Conservation (phyloP, 2,888 invertebrate species). For the Gibbula magus region DNA sequence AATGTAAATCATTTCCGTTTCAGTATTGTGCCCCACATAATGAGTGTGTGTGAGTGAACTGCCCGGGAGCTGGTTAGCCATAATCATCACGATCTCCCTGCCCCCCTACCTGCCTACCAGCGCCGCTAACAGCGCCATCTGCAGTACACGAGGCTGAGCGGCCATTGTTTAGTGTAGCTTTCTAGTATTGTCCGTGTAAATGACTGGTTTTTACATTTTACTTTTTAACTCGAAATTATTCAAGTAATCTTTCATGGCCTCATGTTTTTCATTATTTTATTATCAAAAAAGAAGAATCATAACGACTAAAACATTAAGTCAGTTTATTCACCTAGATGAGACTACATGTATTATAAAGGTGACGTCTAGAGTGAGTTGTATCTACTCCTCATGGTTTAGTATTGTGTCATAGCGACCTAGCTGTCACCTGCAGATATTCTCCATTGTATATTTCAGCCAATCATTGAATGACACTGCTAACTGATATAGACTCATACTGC, state of each 20-base stretch:
- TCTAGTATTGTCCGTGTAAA: not conserved
- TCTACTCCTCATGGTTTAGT: no score
- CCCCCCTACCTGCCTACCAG: not conserved
- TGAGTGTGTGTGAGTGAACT: not conserved
- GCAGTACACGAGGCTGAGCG: not conserved
- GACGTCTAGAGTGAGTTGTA: no score
- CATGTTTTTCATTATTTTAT: no score
- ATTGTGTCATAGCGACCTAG: not conserved
- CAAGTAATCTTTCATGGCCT: no score
- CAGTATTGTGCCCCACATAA: conserved; percentile 17
- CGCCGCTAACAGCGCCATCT: not conserved
- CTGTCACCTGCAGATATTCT: not conserved
- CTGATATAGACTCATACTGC: no score
- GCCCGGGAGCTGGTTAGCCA: not conserved
- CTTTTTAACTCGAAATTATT: no score
- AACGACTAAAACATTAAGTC: no score
- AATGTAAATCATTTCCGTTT: not conserved
- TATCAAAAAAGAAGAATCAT: no score
- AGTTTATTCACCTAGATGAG: no score
- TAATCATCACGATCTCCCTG: conserved; percentile 1
- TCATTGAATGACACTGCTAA: not conserved
- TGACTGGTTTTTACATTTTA: not conserved
- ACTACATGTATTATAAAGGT: no score
- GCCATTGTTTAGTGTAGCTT: not conserved
- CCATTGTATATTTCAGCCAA: not conserved